A percentile compares a stretch with the other conserved stretches of the same genome.
phyloP scores from a whole-genome alignment of 2,888 invertebrate species.

The Drosophila setosimentum region DNA sequence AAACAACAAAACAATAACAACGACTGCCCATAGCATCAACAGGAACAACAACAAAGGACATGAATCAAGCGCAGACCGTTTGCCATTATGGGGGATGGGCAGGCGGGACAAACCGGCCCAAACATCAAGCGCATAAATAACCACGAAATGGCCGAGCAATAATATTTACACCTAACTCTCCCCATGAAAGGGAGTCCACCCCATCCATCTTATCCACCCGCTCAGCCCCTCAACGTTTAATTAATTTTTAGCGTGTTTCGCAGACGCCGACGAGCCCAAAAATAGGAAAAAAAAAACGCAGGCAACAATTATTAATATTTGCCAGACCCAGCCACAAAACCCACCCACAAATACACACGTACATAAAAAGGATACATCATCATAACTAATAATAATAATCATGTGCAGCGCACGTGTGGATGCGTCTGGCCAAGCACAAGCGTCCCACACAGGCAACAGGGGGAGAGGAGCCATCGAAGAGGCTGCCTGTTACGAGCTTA shows the following conservation, averaged over 20 bases:
- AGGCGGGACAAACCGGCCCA: slow-evolving; percentile 42
- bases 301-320: slow-evolving; percentile 80
- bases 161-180: slow-evolving; percentile 56
- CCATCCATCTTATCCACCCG: slow-evolving; percentile 17
- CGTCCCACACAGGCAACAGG: neutral
- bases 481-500: slow-evolving; percentile 40
- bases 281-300: slow-evolving; percentile 51
- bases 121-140: slow-evolving; percentile 75
- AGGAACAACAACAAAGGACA: slow-evolving; percentile 46
- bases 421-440: slow-evolving; percentile 7
- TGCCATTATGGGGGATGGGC: slow-evolving; percentile 29
- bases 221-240: slow-evolving; percentile 68
- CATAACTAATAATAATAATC: slow-evolving; percentile 79
- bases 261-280: slow-evolving; percentile 55
- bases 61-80: slow-evolving; percentile 70
- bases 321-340: slow-evolving; percentile 42
- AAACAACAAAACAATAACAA: slow-evolving; percentile 26
- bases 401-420: slow-evolving; percentile 62
- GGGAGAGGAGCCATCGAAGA: neutral
- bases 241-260: slow-evolving; percentile 80
- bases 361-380: slow-evolving; percentile 74
- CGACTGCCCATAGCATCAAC: slow-evolving; percentile 31
- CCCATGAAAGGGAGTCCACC: neutral
- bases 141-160: slow-evolving; percentile 80
- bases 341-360: slow-evolving; percentile 21